phyloP scores from a whole-genome alignment of 2,113 vertebrate species.

The Telmatochromis sp. region DNA sequence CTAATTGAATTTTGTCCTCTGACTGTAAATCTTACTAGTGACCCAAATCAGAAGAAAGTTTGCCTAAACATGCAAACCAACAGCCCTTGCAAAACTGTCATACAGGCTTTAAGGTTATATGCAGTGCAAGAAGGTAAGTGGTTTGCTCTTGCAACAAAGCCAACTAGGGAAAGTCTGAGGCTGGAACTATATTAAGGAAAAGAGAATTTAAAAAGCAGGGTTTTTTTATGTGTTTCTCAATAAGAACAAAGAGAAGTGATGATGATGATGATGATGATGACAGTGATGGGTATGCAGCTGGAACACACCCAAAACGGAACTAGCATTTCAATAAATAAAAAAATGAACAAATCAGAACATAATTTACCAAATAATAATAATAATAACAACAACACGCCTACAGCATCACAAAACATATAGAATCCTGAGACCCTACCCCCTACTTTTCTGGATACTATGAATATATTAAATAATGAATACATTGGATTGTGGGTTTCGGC shows the following conservation, averaged over 20 bases:
- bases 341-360: neutral
- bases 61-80: constrained; percentile 24
- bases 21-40: constrained; percentile 45
- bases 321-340: neutral
- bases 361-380: neutral
- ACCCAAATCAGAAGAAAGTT: constrained; percentile 59
- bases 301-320: neutral
- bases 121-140: constrained; percentile 26
- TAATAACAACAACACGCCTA: neutral
- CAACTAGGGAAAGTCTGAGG: neutral
- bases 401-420: neutral
- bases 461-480: neutral
- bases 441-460: neutral
- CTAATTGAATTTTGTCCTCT: constrained; percentile 55
- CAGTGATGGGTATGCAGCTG: neutral
- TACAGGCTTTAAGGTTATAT: constrained; percentile 20
- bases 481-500: neutral
- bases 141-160: constrained; percentile 19
- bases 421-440: neutral
- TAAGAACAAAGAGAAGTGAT: neutral
- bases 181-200: neutral
- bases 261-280: neutral
- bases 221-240: neutral
- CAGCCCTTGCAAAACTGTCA: constrained; percentile 47
- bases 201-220: neutral